phyloP scores from a whole-genome alignment of 2,888 invertebrate species.

The Caenorhabditis sp. region DNA sequence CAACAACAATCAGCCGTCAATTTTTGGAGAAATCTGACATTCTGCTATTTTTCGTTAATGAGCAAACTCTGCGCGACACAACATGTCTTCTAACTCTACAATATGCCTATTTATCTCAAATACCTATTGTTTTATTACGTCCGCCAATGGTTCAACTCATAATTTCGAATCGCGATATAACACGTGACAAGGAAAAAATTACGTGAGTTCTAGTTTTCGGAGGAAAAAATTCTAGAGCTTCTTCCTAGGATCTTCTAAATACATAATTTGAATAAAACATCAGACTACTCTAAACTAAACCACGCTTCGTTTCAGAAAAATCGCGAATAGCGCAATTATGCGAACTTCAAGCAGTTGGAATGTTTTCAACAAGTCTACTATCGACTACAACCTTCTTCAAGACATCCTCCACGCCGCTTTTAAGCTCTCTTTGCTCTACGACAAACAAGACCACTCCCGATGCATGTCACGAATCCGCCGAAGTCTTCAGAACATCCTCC shows the following conservation, averaged over 20 bases:
- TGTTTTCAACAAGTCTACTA: conserved; percentile 12
- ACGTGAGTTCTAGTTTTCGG: background rate
- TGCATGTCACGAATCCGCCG: conserved; percentile 43
- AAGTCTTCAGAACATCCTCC: conserved; percentile 13
- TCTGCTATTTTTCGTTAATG: conserved; percentile 58
- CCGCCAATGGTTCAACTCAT: conserved; percentile 59
- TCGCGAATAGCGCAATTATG: conserved; percentile 37
- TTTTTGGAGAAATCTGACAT: conserved; percentile 41
- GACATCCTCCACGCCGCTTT: conserved; percentile 59
- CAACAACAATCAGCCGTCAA: conserved; percentile 4
- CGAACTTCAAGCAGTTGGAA: conserved; percentile 12
- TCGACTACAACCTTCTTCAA: conserved; percentile 57
- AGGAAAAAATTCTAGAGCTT: too few species aligned
- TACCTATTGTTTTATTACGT: conserved; percentile 58
- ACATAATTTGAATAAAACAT: too few species aligned
- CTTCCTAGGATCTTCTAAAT: too few species aligned
- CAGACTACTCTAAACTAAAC: too few species aligned
- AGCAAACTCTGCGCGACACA: conserved; percentile 55
- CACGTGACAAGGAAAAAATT: conserved; percentile 17
- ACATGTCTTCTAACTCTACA: conserved; percentile 58
- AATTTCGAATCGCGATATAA: conserved; percentile 40
- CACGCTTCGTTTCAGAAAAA: conserved; percentile 8
- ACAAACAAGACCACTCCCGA: conserved; percentile 46
- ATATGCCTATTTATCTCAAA: conserved; percentile 57
- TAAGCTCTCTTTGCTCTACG: conserved; percentile 53